Base-by-base conservation (phyloP, 2,888 invertebrate genomes). In the Eupithecia insigniata region DNA sequence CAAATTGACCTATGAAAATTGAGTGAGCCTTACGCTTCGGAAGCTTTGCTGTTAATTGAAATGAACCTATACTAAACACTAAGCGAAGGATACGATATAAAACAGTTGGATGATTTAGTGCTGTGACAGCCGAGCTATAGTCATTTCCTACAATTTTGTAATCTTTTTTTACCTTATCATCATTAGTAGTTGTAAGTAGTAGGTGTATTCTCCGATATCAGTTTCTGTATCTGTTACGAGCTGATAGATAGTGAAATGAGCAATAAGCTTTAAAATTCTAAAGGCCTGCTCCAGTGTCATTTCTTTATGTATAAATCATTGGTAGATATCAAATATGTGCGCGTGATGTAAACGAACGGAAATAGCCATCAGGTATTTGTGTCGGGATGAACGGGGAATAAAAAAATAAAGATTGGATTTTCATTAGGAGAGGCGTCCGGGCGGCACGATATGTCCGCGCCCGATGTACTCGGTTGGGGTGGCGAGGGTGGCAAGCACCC, bases 401-500 rank as follows among this genome's bases (percentile, higher is more conserved):
- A 90, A 91, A n/a, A 90, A 89, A 87, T 88, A 90, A 83, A 89
- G 91, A 92, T 91, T 85, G 91, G 89, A 90, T 92, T 93, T 93
- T 93, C 93, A 94, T 93, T 93, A 93, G 90, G 87, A 86, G 90
- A 92, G 90, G 93, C 92, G 92, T 91, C 89, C 89, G 90, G 88
- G 93, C 92, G 92, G 93, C 90, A 91, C 93, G 87, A 83, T 86
- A 87, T 87, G 88, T 88, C 87, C 84, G 87, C 32, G 64, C 66
- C 34, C 69, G 39, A 67, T 89, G 88, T 89, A 90, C 88, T 90
- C 89, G 87, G 87, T 82, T 76, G 78, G 75, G 78, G 61, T 75
- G 82, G 68, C 69, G 70, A 75, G 73, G 71, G 87, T 78, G 86
- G 84, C 85, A 84, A 86, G 88, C 89, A 90, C 89, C 87, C 89